A percentile compares a stretch with the other conserved stretches of the same genome.
Evolutionary conservation across 2,888 invertebrate species (phyloP).

Genomic region (Ctenicera cuprea): DNA sequence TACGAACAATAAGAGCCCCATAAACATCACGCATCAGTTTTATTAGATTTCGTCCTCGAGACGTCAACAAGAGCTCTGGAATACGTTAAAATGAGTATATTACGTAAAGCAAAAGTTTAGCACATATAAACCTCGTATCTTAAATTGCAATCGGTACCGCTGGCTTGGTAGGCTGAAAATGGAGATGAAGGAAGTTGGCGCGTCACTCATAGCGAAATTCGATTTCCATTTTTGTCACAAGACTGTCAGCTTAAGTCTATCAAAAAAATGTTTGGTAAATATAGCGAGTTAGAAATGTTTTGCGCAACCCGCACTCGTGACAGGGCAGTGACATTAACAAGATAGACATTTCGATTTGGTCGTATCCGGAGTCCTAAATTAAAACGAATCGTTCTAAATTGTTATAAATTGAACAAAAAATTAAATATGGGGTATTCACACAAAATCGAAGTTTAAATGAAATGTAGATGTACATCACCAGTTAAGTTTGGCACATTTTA

Average conservation of each 20-base stretch:
- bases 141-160: slow-evolving; percentile 15
- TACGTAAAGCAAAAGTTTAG: slow-evolving; percentile 12
- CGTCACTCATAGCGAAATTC: slow-evolving; percentile 23
- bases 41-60: slow-evolving; percentile 5
- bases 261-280: slow-evolving; percentile 7
- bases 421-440: too few relatives aligned
- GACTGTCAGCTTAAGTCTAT: slow-evolving; percentile 9
- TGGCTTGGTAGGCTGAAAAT: background rate
- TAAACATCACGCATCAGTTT: slow-evolving; percentile 10
- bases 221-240: slow-evolving; percentile 27
- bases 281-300: background rate
- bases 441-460: too few relatives aligned
- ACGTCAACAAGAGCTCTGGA: slow-evolving; percentile 7
- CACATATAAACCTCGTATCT: slow-evolving; percentile 5
- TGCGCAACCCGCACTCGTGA: too few relatives aligned
- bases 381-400: too few relatives aligned
- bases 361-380: too few relatives aligned
- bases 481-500: background rate
- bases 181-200: slow-evolving; percentile 20
- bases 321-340: background rate
- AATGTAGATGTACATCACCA: background rate
- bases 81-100: background rate
- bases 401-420: too few relatives aligned
- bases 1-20: too few relatives aligned
- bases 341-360: background rate